Evolutionary conservation across 2,888 invertebrate genomes (phyloP).

Genomic region (Eupithecia centaureata): DNA sequence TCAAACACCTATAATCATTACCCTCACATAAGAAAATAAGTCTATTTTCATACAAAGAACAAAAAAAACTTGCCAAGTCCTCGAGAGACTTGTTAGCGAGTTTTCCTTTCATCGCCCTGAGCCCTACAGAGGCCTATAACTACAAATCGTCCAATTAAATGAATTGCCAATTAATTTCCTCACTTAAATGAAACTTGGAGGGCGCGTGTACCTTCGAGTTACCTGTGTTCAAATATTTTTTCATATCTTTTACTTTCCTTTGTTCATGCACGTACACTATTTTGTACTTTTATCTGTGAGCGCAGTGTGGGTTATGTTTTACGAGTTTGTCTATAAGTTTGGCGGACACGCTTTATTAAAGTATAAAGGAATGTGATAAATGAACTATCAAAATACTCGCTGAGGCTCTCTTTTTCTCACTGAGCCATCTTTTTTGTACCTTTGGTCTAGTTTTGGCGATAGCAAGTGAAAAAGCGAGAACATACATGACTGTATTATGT

Average conservation of each 20-base stretch:
- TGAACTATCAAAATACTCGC: too few species aligned
- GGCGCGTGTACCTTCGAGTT: background rate
- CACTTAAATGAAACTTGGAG: constrained; percentile 1
- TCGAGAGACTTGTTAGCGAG: constrained; percentile 1
- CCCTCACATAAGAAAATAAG: background rate
- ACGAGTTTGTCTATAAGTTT: too few species aligned
- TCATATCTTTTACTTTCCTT: background rate
- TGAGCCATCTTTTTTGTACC: too few species aligned
- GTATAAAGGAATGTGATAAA: too few species aligned
- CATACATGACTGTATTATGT: too few species aligned
- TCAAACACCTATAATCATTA: background rate
- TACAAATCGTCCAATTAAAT: constrained; percentile 5
- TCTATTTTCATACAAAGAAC: background rate
- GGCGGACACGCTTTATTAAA: too few species aligned
- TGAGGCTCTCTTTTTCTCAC: too few species aligned
- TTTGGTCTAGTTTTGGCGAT: too few species aligned
- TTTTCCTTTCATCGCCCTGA: background rate
- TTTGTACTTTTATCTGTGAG: background rate
- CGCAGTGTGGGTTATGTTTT: too few species aligned
- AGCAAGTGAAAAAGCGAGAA: too few species aligned
- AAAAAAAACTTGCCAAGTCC: constrained; percentile 4
- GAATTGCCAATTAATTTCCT: constrained; percentile 1
- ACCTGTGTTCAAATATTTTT: background rate
- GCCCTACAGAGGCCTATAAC: constrained; percentile 1
- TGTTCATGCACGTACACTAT: background rate